Evolutionary conservation across 2,888 invertebrate genomes (phyloP).

Genomic region (Gasteruption jaculator): DNA sequence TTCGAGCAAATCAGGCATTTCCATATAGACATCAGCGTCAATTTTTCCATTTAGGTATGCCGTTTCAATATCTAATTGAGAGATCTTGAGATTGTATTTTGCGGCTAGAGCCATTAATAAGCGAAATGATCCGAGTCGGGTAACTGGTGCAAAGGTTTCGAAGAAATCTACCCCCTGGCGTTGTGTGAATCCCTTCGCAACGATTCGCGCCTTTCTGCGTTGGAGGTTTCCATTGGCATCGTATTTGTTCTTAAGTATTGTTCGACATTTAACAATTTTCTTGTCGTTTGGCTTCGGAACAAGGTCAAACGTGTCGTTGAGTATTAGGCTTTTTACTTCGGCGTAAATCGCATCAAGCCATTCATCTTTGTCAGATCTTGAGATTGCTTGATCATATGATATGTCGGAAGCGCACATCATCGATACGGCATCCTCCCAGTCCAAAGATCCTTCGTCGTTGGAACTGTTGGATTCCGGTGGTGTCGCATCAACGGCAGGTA

Average conservation of each 20-base stretch:
- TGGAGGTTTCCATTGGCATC: conserved; percentile 16
- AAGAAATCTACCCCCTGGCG: conserved; percentile 22
- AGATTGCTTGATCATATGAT: conserved; percentile 12
- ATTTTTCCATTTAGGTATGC: conserved; percentile 26
- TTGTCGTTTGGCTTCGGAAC: conserved; percentile 13
- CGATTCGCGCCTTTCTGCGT: conserved; percentile 23
- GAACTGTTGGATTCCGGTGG: too few species aligned
- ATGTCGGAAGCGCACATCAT: conserved; percentile 12
- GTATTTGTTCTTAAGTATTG: conserved; percentile 20
- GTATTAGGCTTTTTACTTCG: conserved; percentile 17
- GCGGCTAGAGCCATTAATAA: conserved; percentile 22
- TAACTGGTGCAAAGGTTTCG: conserved; percentile 24
- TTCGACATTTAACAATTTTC: conserved; percentile 13
- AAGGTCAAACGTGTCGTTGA: conserved; percentile 20
- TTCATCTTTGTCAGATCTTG: conserved; percentile 15
- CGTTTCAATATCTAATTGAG: conserved; percentile 26
- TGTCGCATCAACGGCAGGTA: neutral
- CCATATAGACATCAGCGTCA: conserved; percentile 18
- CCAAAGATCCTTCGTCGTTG: conserved; percentile 4
- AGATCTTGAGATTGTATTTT: conserved; percentile 17
- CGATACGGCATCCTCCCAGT: neutral
- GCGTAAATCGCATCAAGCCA: conserved; percentile 19
- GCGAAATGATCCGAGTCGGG: conserved; percentile 18
- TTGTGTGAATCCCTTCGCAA: conserved; percentile 23
- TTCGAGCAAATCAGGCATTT: conserved; percentile 13